Percentiles rank a stretch among this genome's conserved stretches.
These are phyloP conservation scores for Chloroceryle aenea DNA, from an alignment of 2,113 vertebrate species.

Conservation along the genomic window DNA sequence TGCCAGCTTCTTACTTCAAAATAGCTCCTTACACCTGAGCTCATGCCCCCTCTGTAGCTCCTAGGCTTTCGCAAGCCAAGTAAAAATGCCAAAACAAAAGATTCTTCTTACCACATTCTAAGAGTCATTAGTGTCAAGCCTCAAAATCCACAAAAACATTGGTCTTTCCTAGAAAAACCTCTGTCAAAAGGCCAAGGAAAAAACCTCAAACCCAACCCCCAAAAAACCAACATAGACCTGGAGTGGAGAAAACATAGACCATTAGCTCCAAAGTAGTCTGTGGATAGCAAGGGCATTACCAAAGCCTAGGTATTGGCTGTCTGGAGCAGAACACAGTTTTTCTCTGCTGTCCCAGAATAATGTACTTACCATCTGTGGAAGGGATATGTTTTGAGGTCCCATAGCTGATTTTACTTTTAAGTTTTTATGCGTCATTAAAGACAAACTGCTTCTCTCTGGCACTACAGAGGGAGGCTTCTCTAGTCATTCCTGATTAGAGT, in stretches of 20 bases:
- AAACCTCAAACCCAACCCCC: accelerated
- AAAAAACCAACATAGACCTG: not conserved
- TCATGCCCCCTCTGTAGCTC: not conserved
- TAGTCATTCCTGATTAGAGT: not conserved
- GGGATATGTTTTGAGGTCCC: not conserved
- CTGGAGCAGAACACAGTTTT: not conserved
- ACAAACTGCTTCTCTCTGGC: not conserved
- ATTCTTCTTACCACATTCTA: not conserved
- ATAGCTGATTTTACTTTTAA: not conserved
- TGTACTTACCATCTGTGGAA: not conserved
- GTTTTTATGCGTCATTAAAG: not conserved
- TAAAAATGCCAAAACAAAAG: not conserved
- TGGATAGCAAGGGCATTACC: not conserved
- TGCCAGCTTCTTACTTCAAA: not conserved
- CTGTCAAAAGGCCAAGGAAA: not conserved
- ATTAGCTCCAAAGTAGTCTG: not conserved
- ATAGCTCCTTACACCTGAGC: not conserved
- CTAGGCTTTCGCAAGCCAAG: not conserved
- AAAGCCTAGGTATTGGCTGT: not conserved
- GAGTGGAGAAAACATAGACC: not conserved
- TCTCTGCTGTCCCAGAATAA: not conserved
- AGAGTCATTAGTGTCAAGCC: not conserved
- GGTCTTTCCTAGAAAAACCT: not conserved
- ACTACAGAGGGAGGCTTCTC: not conserved
- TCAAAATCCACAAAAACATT: not conserved